These are phyloP conservation scores for Sericinus montela DNA, from an alignment of 2,888 invertebrate genomes.

Conservation along the genomic window DNA sequence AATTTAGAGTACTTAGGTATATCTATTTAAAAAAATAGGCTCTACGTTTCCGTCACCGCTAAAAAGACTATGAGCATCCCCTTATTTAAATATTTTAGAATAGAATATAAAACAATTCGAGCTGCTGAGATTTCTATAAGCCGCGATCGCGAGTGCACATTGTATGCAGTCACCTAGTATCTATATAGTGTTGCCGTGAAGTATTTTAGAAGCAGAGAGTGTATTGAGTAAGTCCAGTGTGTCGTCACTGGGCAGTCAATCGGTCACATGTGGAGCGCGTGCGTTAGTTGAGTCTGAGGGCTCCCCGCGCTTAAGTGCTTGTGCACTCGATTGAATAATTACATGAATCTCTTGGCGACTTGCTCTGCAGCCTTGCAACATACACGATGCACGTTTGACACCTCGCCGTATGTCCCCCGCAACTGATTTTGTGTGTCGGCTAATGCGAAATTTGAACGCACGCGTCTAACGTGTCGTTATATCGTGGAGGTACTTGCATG, in stretches of 20 bases:
- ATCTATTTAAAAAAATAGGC: no score
- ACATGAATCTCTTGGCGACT: slow-evolving; percentile 49
- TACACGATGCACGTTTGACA: slow-evolving; percentile 30
- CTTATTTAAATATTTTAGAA: no score
- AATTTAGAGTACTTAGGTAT: no score
- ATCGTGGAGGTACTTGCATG: neutral
- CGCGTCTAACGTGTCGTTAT: neutral
- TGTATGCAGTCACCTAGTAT: no score
- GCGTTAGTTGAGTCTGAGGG: slow-evolving; percentile 25
- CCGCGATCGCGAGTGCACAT: no score
- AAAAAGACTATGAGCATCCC: no score
- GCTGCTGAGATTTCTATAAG: no score
- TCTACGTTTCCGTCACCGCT: no score
- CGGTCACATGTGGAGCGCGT: slow-evolving; percentile 57
- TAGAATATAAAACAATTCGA: no score
- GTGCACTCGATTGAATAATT: slow-evolving; percentile 71
- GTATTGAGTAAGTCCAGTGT: slow-evolving; percentile 15
- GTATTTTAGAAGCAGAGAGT: slow-evolving; percentile 1
- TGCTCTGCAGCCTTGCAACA: slow-evolving; percentile 52
- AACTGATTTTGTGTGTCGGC: neutral
- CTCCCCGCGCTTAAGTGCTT: slow-evolving; percentile 42
- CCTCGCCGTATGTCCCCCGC: neutral
- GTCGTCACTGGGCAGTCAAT: slow-evolving; percentile 22
- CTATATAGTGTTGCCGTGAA: neutral
- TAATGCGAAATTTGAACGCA: slow-evolving; percentile 12